Percentiles rank a stretch among this genome's conserved stretches.
Conservation (phyloP, 1,140 invertebrate species). For the Pentalonia nigronervosa region DNA sequence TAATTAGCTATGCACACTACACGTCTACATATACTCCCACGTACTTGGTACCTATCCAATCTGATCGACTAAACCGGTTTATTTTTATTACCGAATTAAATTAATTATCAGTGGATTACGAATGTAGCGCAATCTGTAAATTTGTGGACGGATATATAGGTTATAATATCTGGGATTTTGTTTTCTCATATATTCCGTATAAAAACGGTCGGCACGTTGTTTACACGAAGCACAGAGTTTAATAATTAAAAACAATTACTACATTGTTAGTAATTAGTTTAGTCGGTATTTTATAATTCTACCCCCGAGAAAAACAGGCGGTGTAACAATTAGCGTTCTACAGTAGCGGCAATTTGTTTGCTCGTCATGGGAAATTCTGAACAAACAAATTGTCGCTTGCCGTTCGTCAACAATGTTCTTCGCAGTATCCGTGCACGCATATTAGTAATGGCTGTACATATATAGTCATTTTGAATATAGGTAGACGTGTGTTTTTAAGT, state of each 20-base stretch:
- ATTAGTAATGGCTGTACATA: background rate
- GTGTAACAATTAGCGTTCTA: slow-evolving; percentile 24
- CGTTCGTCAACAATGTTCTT: background rate
- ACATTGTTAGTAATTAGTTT: slow-evolving; percentile 44
- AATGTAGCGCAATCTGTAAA: background rate
- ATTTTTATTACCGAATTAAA: background rate
- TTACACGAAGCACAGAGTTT: background rate
- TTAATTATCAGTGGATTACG: background rate
- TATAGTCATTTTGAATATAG: background rate
- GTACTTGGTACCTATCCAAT: background rate
- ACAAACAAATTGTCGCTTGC: slow-evolving; percentile 22
- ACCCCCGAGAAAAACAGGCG: background rate
- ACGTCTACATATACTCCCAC: background rate
- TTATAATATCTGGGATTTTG: background rate
- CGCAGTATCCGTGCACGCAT: background rate
- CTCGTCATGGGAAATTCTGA: background rate
- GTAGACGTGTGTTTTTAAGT: background rate
- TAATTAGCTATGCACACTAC: no score
- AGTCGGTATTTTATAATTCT: slow-evolving; percentile 34
- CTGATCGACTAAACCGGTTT: slow-evolving; percentile 7
- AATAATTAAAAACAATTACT: slow-evolving; percentile 49
- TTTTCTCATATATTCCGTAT: background rate
- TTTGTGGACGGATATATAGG: background rate
- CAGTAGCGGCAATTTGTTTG: background rate
- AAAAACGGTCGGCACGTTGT: background rate